Percentiles rank a stretch among this genome's conserved stretches.
phyloP scores from a whole-genome alignment of 1,140 invertebrate species.

The Neomicropteryx cornuta region DNA sequence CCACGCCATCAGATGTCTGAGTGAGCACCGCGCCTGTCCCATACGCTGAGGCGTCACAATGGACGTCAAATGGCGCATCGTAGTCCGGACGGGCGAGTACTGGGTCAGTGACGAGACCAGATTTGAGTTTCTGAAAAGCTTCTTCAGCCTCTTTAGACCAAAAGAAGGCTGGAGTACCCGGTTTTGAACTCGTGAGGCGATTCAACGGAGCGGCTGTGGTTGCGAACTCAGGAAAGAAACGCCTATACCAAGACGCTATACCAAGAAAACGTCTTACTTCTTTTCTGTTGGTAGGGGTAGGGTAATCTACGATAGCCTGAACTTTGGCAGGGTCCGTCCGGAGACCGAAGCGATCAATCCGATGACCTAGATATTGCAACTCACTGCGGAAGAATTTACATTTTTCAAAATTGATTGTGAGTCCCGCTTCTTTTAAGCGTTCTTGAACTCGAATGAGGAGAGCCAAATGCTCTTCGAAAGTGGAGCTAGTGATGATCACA shows the following conservation, averaged over 20 bases:
- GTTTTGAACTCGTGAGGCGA: slow-evolving; percentile 12
- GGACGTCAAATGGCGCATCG: slow-evolving; percentile 9
- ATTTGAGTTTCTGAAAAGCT: slow-evolving; percentile 10
- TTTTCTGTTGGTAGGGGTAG: slow-evolving; percentile 7
- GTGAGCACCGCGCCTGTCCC: slow-evolving; percentile 17
- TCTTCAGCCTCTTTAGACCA: slow-evolving; percentile 9
- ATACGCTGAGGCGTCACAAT: slow-evolving; percentile 11
- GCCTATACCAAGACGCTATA: slow-evolving; percentile 17
- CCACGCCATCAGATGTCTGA: slow-evolving; percentile 10
- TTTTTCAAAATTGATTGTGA: slow-evolving; percentile 35
- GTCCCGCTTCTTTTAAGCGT: slow-evolving; percentile 21
- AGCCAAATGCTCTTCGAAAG: slow-evolving; percentile 29
- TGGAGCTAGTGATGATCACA: slow-evolving; percentile 26
- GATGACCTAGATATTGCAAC: slow-evolving; percentile 27
- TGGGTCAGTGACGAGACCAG: slow-evolving; percentile 11
- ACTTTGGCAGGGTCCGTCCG: slow-evolving; percentile 15
- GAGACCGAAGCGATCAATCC: slow-evolving; percentile 15
- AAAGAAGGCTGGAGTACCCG: slow-evolving; percentile 7
- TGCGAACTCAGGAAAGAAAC: slow-evolving; percentile 19
- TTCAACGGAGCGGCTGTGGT: slow-evolving; percentile 14
- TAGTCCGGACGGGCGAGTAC: slow-evolving; percentile 17
- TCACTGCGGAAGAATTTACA: slow-evolving; percentile 26
- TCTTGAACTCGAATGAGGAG: slow-evolving; percentile 24
- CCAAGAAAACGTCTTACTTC: slow-evolving; percentile 16
- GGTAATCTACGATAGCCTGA: slow-evolving; percentile 11